Conservation (phyloP, 2,797 vertebrate genomes). For the Acrocephalus scirpaceus region DNA sequence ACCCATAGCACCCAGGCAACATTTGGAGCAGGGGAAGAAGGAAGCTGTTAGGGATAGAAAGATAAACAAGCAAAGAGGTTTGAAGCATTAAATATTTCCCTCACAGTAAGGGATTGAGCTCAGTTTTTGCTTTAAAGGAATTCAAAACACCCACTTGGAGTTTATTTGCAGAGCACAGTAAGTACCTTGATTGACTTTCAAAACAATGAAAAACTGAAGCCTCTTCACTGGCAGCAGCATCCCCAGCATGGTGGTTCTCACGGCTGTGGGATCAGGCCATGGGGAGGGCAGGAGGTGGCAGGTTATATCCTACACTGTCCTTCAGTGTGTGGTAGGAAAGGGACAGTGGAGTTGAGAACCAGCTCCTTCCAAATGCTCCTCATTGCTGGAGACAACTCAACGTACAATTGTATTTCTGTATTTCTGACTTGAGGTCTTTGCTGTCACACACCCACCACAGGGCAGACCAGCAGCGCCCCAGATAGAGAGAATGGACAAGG, state of each 20-base stretch:
- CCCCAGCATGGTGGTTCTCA: fast-evolving
- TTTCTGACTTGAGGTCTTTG: neutral
- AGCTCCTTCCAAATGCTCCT: neutral
- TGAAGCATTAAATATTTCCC: neutral
- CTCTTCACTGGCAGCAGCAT: neutral
- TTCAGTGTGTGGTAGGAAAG: fast-evolving
- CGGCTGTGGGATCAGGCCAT: neutral
- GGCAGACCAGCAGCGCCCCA: neutral
- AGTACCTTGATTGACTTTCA: neutral
- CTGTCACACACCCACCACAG: fast-evolving
- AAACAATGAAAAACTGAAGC: neutral
- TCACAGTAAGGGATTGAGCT: neutral
- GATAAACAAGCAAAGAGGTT: neutral
- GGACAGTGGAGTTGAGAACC: neutral
- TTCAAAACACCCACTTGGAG: neutral
- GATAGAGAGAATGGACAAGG: neutral
- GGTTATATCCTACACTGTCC: neutral
- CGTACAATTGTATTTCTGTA: fast-evolving
- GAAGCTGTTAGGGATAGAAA: neutral
- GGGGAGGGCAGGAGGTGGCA: neutral
- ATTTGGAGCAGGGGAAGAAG: neutral
- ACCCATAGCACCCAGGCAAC: fast-evolving
- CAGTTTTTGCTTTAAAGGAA: neutral
- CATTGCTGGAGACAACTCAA: neutral
- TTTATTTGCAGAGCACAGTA: neutral